Evolutionary conservation across 2,888 invertebrate genomes (phyloP).

Genomic region (Pyrrhopygopsis socrates): DNA sequence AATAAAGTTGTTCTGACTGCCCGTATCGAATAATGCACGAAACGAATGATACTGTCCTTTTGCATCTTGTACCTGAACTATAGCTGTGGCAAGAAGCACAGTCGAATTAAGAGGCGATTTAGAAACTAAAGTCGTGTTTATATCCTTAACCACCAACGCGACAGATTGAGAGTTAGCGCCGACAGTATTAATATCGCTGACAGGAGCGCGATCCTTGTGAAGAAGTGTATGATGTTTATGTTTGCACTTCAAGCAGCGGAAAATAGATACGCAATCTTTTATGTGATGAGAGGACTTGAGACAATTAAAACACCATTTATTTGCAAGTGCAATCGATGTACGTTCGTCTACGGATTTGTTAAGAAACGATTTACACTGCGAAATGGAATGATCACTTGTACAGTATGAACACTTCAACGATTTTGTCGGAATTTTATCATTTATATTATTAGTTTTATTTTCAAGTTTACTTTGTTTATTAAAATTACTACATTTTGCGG

Average conservation of each 20-base stretch:
- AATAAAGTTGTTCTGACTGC: conserved; percentile 44
- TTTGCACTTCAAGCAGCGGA: conserved; percentile 2
- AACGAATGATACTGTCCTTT: conserved; percentile 26
- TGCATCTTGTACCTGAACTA: conserved; percentile 21
- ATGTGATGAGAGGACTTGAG: conserved; percentile 24
- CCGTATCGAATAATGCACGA: conserved; percentile 41
- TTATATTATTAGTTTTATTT: neutral
- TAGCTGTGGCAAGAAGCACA: conserved; percentile 34
- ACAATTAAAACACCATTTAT: conserved; percentile 32
- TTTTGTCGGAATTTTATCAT: neutral
- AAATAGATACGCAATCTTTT: conserved; percentile 25
- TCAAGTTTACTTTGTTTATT: neutral
- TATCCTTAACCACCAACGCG: neutral
- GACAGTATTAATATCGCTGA: neutral
- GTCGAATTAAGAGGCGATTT: conserved; percentile 16
- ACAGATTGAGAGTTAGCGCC: neutral
- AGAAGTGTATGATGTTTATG: conserved; percentile 5
- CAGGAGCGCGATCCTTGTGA: neutral
- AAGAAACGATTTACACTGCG: conserved; percentile 1
- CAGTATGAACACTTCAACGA: neutral
- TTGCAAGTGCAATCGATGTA: neutral
- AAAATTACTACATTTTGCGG: neutral
- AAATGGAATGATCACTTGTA: neutral
- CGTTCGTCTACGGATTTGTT: conserved; percentile 32
- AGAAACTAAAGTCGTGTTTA: neutral